Percentiles rank a stretch among this genome's conserved stretches.
Evolutionary conservation across 2,888 invertebrate genomes (phyloP).

Genomic region (Hipparchia sbordonii): DNA sequence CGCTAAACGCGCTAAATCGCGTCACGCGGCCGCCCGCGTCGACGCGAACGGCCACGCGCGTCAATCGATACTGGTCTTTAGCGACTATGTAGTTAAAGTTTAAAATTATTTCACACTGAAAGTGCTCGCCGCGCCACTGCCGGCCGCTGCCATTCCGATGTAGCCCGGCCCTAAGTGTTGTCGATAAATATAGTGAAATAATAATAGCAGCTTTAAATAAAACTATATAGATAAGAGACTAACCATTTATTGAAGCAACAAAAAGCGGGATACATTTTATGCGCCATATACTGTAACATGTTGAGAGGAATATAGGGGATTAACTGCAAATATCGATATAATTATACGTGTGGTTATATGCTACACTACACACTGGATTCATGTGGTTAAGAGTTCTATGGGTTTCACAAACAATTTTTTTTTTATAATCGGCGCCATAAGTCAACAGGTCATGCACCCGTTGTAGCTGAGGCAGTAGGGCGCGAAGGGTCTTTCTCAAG

Average conservation of each 20-base stretch:
- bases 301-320: not conserved
- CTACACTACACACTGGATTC: conserved; percentile 20
- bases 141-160: too few species aligned
- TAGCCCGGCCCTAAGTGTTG: too few species aligned
- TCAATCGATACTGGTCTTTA: too few species aligned
- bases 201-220: conserved; percentile 36
- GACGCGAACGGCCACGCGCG: too few species aligned
- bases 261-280: conserved; percentile 43
- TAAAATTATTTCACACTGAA: too few species aligned
- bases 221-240: conserved; percentile 46
- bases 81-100: too few species aligned
- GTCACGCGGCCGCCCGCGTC: too few species aligned
- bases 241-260: conserved; percentile 49
- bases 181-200: not conserved
- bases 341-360: conserved; percentile 30
- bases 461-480: conserved; percentile 61
- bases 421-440: conserved; percentile 19
- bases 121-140: too few species aligned
- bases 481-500: conserved; percentile 58
- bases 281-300: conserved; percentile 27
- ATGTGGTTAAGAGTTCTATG: conserved; percentile 10
- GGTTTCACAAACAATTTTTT: conserved; percentile 30
- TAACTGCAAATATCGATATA: conserved; percentile 30
- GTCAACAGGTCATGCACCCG: conserved; percentile 62
- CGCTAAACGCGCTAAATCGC: too few species aligned